These are phyloP conservation scores for Carassius auratus DNA, from an alignment of 2,113 vertebrate species.

Conservation along the genomic window DNA sequence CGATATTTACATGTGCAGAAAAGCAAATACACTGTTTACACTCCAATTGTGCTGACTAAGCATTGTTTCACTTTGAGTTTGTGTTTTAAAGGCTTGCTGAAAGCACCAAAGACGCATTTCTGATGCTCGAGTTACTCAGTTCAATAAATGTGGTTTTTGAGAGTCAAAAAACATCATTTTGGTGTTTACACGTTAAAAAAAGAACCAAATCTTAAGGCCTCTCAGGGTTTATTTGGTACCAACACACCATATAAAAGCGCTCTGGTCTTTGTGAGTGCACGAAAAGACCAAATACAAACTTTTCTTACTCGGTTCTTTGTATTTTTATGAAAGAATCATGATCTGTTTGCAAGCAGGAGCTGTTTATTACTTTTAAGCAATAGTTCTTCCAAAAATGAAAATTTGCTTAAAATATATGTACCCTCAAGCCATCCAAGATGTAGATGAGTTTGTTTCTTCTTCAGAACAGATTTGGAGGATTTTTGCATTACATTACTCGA, in stretches of 20 bases:
- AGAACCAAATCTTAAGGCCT: background rate
- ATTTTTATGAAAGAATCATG: background rate
- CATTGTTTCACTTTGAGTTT: background rate
- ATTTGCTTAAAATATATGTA: no score
- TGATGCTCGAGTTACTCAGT: background rate
- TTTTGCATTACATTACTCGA: no score
- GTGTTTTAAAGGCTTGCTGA: background rate
- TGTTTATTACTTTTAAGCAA: background rate
- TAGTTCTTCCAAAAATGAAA: no score
- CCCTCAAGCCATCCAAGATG: no score
- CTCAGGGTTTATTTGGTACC: background rate
- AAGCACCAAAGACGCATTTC: background rate
- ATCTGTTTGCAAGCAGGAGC: background rate
- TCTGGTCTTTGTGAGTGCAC: background rate
- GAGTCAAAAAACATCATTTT: background rate
- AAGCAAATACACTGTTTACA: constrained; percentile 15
- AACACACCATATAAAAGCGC: background rate
- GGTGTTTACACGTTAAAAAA: background rate
- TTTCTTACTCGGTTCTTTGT: background rate
- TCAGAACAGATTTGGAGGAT: no score
- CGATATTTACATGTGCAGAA: constrained; percentile 22
- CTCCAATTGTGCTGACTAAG: background rate
- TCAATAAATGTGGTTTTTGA: background rate
- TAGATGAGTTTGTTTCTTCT: no score
- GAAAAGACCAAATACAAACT: background rate